Evolutionary conservation across 2,888 invertebrate species (phyloP), one percentile per base, ranked within the genome.

Genomic region (Dynastes tityus): DNA sequence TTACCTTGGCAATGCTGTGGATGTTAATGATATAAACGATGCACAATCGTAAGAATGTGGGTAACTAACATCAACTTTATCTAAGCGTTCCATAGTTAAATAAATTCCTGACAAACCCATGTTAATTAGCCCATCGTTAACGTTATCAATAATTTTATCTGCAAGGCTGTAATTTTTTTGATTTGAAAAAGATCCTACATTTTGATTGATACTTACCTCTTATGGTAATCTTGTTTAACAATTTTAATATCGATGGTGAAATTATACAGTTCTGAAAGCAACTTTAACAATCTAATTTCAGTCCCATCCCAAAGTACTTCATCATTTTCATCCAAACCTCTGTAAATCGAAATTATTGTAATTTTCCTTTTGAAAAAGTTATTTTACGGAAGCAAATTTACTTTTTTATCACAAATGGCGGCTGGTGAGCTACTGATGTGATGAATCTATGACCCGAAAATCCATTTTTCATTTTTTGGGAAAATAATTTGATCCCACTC

Each of bases 1-100:
- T 45, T 45, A 92, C 94, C 94, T 93, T 40, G 95, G 95, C 77
- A 96, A 88, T 3, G 96, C 95, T 67, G 94, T 95, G 1, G 95
- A 95, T 79, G 94, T 92, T 4, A 95, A 87, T 0, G 95, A 94
- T 68, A 95, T 92, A 85, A 95, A 96, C 1, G 93, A 90, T 4
- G 95, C 95, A 86, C 95, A 96, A 85, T 96, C 96, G 79, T 92
- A 91, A 2, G 93, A 92, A 87, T 95, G 94, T 0, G 92, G 89
- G 68, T 90, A 88, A 0, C 94, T 91, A 86, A 93, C 90, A 80
- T 94, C 94, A 81, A 93, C 90, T 8, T 88, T 85, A 2, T 85
- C 84, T 8, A 87, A 83, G 70, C 89, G 84, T 74, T 92, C 91
- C 16, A 84, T 85, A 0, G 94, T 94, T 27, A 93, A 85, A 84